phyloP scores from a whole-genome alignment of 2,888 invertebrate species.

The Heteropelma amictum region DNA sequence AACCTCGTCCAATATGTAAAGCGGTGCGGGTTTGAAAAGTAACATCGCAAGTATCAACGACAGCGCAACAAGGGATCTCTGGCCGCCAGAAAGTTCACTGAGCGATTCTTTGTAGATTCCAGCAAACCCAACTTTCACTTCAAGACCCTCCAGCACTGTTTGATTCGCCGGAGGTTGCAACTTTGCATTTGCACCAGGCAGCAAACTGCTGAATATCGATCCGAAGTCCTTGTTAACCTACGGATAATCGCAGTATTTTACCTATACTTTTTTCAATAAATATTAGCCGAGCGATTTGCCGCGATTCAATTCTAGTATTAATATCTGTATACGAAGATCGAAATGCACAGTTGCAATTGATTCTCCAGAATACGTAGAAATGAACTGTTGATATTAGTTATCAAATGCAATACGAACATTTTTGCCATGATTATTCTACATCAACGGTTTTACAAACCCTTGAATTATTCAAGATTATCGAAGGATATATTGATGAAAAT shows the following conservation, averaged over 20 bases:
- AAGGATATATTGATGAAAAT: no score
- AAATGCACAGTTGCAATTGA: no score
- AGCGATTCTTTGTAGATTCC: slow-evolving; percentile 97
- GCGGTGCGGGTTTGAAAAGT: slow-evolving; percentile 97
- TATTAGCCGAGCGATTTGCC: no score
- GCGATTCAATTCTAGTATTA: no score
- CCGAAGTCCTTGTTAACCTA: slow-evolving; percentile 95
- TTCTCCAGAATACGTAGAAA: no score
- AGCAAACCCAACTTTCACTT: slow-evolving; percentile 94
- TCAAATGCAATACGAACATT: no score
- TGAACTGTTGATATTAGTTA: no score
- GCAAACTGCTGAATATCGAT: slow-evolving; percentile 93
- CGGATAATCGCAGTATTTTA: not conserved
- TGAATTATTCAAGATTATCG: no score
- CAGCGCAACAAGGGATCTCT: slow-evolving; percentile 96
- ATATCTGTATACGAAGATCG: no score
- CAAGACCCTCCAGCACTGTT: slow-evolving; percentile 90
- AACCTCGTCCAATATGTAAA: slow-evolving; percentile 99
- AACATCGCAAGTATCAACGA: slow-evolving; percentile 97
- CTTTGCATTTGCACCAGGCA: slow-evolving; percentile 94
- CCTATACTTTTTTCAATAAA: not conserved
- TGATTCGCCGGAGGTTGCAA: slow-evolving; percentile 88
- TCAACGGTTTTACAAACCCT: no score
- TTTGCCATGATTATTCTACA: no score
- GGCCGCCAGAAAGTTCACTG: slow-evolving; percentile 97